Evolutionary conservation across 2,113 vertebrate genomes (phyloP).

Genomic region (Guaruba guarouba): DNA sequence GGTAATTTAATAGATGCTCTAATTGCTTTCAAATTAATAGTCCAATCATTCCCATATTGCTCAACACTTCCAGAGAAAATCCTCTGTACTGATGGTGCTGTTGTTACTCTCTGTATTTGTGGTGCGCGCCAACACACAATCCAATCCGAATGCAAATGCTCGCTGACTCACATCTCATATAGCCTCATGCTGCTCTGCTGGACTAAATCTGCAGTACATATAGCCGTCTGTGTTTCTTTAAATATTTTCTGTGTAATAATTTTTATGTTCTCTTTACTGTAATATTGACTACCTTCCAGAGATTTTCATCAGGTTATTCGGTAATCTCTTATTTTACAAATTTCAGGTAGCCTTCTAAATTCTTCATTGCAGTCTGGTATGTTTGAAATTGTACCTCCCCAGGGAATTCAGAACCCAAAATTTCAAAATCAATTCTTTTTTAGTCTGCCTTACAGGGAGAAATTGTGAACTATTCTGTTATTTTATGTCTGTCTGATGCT

Average conservation of each 20-base stretch:
- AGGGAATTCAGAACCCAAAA: neutral
- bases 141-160: neutral
- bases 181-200: neutral
- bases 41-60: neutral
- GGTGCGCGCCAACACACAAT: neutral
- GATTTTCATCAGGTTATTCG: neutral
- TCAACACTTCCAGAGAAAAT: neutral
- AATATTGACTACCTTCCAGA: neutral
- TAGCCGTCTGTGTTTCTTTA: neutral
- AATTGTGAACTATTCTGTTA: neutral
- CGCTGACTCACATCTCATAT: neutral
- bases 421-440: neutral
- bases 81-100: neutral
- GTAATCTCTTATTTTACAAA: neutral
- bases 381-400: neutral
- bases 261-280: neutral
- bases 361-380: neutral
- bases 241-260: neutral
- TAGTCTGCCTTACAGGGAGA: neutral
- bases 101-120: neutral
- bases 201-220: neutral
- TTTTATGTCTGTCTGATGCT: neutral
- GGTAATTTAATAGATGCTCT: neutral
- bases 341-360: neutral
- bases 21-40: conserved; percentile 22